Conservation (phyloP, 1,140 invertebrate genomes). For the Sarcophaga peregrina region DNA sequence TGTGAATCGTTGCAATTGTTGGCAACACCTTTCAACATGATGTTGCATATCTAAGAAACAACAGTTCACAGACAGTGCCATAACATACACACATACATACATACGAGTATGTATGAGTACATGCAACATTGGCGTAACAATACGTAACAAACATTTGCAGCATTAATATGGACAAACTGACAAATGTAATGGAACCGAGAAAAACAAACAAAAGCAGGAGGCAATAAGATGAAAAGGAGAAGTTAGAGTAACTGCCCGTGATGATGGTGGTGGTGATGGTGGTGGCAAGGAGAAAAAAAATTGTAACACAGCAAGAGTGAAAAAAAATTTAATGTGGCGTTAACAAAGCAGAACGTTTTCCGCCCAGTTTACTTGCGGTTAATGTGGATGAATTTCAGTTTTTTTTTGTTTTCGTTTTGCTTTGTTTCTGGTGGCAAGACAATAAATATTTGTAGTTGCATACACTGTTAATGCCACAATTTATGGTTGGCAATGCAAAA, state of each 20-base stretch:
- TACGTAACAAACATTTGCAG: not conserved
- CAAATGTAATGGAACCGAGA: not conserved
- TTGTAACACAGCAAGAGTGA: not conserved
- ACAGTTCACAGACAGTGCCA: not conserved
- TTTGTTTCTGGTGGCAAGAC: not conserved
- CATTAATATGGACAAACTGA: conserved; percentile 32
- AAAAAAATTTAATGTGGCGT: conserved; percentile 21
- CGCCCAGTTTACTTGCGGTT: conserved; percentile 39
- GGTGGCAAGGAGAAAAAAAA: conserved; percentile 6
- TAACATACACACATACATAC: not conserved
- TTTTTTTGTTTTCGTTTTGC: not conserved
- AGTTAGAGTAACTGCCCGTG: too few relatives aligned
- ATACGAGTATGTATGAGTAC: too few relatives aligned
- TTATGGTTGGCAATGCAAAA: not conserved
- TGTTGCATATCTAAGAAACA: conserved; percentile 19
- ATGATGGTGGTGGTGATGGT: too few relatives aligned
- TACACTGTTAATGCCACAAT: conserved; percentile 33
- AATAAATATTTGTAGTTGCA: not conserved
- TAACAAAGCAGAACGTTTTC: conserved; percentile 42
- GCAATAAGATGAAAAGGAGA: conserved; percentile 5
- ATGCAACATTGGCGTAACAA: not conserved
- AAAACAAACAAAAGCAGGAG: not conserved
- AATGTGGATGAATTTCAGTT: not conserved
- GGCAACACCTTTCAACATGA: conserved; percentile 18
- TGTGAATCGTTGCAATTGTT: not conserved